Evolutionary conservation across 2,888 invertebrate genomes (phyloP), one percentile per base, ranked within the genome.

Genomic region (Atethmia centrago): DNA sequence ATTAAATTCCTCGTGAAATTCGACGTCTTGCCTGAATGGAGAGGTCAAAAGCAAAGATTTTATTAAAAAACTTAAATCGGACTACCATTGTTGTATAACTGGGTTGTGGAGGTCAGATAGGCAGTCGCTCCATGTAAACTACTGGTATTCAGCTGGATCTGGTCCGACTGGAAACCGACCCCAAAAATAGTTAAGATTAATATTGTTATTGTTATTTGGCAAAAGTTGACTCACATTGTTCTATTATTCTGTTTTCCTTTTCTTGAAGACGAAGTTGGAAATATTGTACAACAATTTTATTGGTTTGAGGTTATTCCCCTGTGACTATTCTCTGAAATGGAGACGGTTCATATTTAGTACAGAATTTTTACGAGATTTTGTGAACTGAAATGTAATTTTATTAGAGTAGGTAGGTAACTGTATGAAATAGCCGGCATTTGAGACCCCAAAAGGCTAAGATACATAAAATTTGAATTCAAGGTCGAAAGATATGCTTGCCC

Each of bases 1-100:
- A 84, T 84, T 83, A 80, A 80, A 86, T 86, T 84, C 80, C 47
- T 65, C 40, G 47, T n/a, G 80, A 79, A 83, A 74, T 84, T 84
- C 68, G 53, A 42, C 45, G 51, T 40, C 42, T 56, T 58, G 28
- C 19, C 65, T n/a, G 36, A 74, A 72, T 10, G 42, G 25, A 19
- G 14, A 58, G 40, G 28, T 9, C 36, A 19, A 31, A 51, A 49
- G 40, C 9, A 36, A 8, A 31, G 55, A 66, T 72, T 77, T 77
- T 58, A 77, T 74, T 68, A 65, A 74, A 76, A 79, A 74, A 72
- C 64, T 70, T 61, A 25, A 36, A 51, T 36, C 10, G 53, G 4
- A 36, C n/a, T 21, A 49, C 21, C 49, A 36, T 36, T 36, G n/a
- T 71, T 74, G 45, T 65, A 55, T 7, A 2, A 4, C 4, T 36